These are phyloP conservation scores for Corvus hawaiiensis DNA, from an alignment of 2,113 vertebrate genomes.

Conservation along the genomic window DNA sequence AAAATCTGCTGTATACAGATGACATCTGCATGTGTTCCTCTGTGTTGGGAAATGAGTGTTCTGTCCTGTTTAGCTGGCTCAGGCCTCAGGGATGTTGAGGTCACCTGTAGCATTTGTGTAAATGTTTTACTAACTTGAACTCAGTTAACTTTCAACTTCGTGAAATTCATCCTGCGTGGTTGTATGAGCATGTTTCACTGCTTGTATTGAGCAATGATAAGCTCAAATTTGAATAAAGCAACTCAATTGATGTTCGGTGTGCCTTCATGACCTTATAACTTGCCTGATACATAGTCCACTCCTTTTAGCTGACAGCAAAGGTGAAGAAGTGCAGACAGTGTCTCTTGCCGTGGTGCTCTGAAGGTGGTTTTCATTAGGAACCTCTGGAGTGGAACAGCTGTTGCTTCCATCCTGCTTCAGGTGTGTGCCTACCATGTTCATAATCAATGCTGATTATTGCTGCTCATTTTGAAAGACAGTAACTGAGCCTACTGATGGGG, in stretches of 20 bases:
- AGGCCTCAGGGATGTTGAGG: background rate
- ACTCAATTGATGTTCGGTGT: background rate
- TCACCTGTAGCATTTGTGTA: background rate
- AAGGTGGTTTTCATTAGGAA: background rate
- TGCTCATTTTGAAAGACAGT: background rate
- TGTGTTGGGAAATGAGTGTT: background rate
- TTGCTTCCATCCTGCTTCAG: background rate
- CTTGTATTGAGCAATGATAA: conserved; percentile 7
- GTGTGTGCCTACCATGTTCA: background rate
- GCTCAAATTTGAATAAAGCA: background rate
- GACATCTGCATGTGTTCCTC: background rate
- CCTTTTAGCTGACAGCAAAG: background rate
- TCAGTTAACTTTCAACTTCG: background rate
- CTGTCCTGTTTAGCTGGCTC: background rate
- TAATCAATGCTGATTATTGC: background rate
- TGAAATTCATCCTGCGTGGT: background rate
- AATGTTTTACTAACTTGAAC: conserved; percentile 42
- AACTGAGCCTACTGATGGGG: background rate
- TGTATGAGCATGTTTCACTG: background rate
- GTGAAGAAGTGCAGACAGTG: background rate
- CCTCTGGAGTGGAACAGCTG: background rate
- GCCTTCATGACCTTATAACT: background rate
- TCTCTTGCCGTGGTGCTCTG: background rate
- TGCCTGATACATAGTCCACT: background rate
- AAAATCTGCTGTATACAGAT: background rate